A percentile compares a stretch with the other conserved stretches of the same genome.
Conservation (phyloP, 2,113 vertebrate species). For the Oostethus manadensis region DNA sequence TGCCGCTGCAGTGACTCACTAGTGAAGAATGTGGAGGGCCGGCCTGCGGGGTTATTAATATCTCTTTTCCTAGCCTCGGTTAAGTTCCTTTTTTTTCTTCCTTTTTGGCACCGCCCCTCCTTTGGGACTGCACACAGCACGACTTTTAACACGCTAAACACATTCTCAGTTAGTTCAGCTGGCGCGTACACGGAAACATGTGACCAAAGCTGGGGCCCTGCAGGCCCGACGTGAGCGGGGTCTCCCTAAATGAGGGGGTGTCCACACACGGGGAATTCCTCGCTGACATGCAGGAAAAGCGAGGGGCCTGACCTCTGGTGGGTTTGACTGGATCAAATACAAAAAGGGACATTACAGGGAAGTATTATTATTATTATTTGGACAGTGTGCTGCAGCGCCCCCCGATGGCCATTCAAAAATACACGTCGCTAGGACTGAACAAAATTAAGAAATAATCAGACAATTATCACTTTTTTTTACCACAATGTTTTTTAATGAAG, state of each 20-base stretch:
- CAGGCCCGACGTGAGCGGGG: slow-evolving; percentile 55
- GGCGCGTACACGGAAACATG: neutral
- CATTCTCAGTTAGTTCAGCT: too few relatives aligned
- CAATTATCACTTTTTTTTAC: too few relatives aligned
- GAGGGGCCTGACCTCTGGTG: neutral
- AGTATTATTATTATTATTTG: too few relatives aligned
- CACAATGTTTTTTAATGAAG: too few relatives aligned
- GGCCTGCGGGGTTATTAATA: slow-evolving; percentile 75
- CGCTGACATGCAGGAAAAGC: slow-evolving; percentile 3
- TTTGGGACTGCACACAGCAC: slow-evolving; percentile 47
- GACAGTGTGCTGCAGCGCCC: too few relatives aligned
- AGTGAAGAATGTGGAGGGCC: slow-evolving; percentile 69
- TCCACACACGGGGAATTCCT: slow-evolving; percentile 68
- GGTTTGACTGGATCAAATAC: too few relatives aligned
- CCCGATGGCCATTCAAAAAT: too few relatives aligned
- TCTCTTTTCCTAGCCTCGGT: slow-evolving; percentile 68
- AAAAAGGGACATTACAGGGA: too few relatives aligned
- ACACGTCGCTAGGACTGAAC: too few relatives aligned
- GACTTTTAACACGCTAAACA: too few relatives aligned
- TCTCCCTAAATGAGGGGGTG: slow-evolving; percentile 52
- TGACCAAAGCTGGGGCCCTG: slow-evolving; percentile 8
- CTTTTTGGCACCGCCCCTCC: slow-evolving; percentile 26
- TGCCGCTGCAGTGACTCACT: slow-evolving; percentile 66
- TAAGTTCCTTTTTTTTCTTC: slow-evolving; percentile 66
- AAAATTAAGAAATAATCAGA: too few relatives aligned